Evolutionary conservation across 2,797 vertebrate species (phyloP), one percentile per base, ranked within the genome.

Genomic region (Gymnodraco acuticeps): DNA sequence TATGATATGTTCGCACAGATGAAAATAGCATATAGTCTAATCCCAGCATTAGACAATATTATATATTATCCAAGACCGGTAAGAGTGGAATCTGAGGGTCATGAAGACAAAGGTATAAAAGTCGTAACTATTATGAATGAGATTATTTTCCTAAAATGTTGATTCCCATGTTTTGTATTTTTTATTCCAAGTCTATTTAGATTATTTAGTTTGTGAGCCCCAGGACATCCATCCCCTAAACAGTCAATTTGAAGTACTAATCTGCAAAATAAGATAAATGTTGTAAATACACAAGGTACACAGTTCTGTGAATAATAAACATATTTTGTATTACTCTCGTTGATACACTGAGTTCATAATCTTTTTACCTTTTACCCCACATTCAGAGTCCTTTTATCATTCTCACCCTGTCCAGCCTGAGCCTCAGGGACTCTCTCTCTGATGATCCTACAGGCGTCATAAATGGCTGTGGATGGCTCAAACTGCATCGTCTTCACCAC

Each of bases 401-500:
- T 16, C 95, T 88, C 75, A 99, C 98, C 98, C 93, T 99, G 98
- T 54, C 98, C 98, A 0, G 93, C 95, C 14, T 99, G 98, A 20
- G 98, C 98, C 92, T 99, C 98, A 0, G 96, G 97, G 16, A 99
- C 98, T 46, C 98, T 91, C 70, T 99, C 98, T 5, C 98, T 95
- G 77, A 99, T 99, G 19, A 97, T 97, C 55, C 97, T 91, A 43
- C 98, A 99, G 0, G 98, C 98, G 0, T 99, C 98, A 0, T 99
- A 99, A 20, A 99, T 95, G 0, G 97, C 97, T 0, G 98, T 99
- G 51, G 97, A 98, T 0, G 98, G 98, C 60, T 99, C 98, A 56
- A 99, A 99, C 90, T 99, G 98, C 98, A 99, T 99, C 0, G 98
- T 99, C 95, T 99, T 99, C 88, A 99, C 97, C 8, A 99, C 98